A percentile compares a stretch with the other conserved stretches of the same genome.
Conservation (phyloP, 2,888 invertebrate species). For the Campoletis raptor region DNA sequence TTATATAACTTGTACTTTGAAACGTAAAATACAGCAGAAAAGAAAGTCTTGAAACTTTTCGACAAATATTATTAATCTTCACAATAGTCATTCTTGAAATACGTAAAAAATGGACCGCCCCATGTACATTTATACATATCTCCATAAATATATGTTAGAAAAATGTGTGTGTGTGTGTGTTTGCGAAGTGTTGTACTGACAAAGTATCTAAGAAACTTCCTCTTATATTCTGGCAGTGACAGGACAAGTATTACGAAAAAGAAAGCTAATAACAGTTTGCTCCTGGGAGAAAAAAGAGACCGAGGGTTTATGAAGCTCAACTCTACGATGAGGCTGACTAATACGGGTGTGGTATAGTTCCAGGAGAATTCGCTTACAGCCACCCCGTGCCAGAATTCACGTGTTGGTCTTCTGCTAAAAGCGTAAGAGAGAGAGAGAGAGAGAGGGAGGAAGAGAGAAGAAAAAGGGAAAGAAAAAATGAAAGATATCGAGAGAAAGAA, state of each 20-base stretch:
- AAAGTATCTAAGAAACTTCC: slow-evolving; percentile 76
- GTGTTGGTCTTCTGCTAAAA: slow-evolving; percentile 60
- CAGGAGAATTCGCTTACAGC: slow-evolving; percentile 54
- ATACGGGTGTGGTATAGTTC: slow-evolving; percentile 52
- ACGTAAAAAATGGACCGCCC: neutral
- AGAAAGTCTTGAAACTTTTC: neutral
- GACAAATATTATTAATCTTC: neutral
- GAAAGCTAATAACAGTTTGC: slow-evolving; percentile 83
- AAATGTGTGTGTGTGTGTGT: slow-evolving; percentile 31
- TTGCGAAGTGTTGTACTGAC: slow-evolving; percentile 64
- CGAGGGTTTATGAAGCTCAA: slow-evolving; percentile 56
- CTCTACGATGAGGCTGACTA: slow-evolving; percentile 37
- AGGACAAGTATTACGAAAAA: slow-evolving; percentile 83
- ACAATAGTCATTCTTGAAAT: neutral
- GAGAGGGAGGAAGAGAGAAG: slow-evolving; percentile 58
- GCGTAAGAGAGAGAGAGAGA: slow-evolving; percentile 53
- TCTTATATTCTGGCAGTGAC: slow-evolving; percentile 83
- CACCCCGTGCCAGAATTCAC: slow-evolving; percentile 66
- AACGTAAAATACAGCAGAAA: neutral
- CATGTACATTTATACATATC: neutral
- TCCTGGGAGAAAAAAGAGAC: slow-evolving; percentile 61
- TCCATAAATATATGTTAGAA: neutral
- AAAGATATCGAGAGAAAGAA: slow-evolving; percentile 63
- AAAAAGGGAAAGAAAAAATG: slow-evolving; percentile 65
- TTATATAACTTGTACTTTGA: too few relatives aligned